phyloP scores from a whole-genome alignment of 2,797 vertebrate species.

The Amblyraja radiata region DNA sequence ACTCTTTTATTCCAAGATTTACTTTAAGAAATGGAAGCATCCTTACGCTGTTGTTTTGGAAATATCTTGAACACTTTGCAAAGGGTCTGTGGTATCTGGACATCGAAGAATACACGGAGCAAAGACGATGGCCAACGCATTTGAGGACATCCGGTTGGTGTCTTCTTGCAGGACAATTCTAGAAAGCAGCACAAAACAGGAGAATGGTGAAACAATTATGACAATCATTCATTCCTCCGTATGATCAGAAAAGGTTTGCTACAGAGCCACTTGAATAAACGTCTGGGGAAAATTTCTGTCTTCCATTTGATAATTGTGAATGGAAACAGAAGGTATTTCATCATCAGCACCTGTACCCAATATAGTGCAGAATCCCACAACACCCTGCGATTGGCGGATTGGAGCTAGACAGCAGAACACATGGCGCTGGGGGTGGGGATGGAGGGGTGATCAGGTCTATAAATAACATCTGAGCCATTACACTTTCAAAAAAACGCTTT shows the following conservation, averaged over 20 bases:
- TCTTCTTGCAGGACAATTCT: constrained; percentile 93
- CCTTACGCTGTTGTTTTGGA: constrained; percentile 95
- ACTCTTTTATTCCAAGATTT: background rate
- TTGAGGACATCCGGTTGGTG: constrained; percentile 95
- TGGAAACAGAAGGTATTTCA: background rate
- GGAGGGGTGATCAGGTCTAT: background rate
- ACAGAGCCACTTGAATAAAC: background rate
- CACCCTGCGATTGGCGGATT: background rate
- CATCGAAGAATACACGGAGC: constrained; percentile 95
- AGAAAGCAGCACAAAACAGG: constrained; percentile 40
- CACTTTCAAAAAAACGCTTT: background rate
- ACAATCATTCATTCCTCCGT: background rate
- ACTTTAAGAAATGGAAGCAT: background rate
- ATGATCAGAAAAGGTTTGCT: background rate
- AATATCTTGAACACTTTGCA: constrained; percentile 94
- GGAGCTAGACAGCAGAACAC: background rate
- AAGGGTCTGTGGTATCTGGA: constrained; percentile 84
- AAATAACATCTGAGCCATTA: background rate
- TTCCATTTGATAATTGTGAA: background rate
- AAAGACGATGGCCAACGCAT: constrained; percentile 93
- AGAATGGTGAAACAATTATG: background rate
- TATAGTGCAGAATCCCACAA: background rate
- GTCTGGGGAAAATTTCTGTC: background rate
- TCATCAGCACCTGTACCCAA: background rate
- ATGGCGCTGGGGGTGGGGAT: no score